Evolutionary conservation across 2,888 invertebrate genomes (phyloP), one percentile per base, ranked within the genome.

Genomic region (Tachina lurida): DNA sequence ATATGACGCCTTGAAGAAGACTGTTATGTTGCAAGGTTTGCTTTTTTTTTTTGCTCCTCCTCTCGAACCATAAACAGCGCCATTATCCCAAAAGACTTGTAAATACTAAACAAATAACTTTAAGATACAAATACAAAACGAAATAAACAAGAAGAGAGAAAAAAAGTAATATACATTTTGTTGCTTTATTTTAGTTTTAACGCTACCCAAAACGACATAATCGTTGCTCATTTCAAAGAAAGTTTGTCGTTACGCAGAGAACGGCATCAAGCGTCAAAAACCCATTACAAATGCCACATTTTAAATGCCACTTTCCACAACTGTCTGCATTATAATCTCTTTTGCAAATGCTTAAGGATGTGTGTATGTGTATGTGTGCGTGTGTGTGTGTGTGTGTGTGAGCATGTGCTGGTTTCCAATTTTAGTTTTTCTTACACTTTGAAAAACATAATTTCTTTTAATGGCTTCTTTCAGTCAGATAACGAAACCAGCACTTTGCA

Each of bases 221-320:
- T 91, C 92, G 92, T 91, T 91, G 91, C 91, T 92, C 92, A 92
- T 92, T 92, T 92, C 90, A 90, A 89, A 90, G 89, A 88, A 87
- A 71, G 60, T 83, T 78, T 73, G 65, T 77, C 60, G 39, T 87
- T 84, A 80, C 70, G 71, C 60, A 63, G 71, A 5, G 67, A 77
- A 73, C 65, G 83, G 77, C 77, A 83, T 43, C 60, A 83, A 83
- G 71, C 83, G 73, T 83, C 83, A 83, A 83, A 78, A 77, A 47
- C 58, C 77, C 65, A 83, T 83, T 77, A 77, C 77, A 83, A 77
- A 73, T 17, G 77, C 77, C 77, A 83, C 83, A 73, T 83, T 83
- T 83, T 60, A 73, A 83, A 77, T 77, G 71, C 58, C 41, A 67
- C 83, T 79, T 84, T 82, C 75, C 58, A 82, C 68, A 84, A 76